phyloP scores from a whole-genome alignment of 2,113 vertebrate genomes.

The Chlamydotis undulata region DNA sequence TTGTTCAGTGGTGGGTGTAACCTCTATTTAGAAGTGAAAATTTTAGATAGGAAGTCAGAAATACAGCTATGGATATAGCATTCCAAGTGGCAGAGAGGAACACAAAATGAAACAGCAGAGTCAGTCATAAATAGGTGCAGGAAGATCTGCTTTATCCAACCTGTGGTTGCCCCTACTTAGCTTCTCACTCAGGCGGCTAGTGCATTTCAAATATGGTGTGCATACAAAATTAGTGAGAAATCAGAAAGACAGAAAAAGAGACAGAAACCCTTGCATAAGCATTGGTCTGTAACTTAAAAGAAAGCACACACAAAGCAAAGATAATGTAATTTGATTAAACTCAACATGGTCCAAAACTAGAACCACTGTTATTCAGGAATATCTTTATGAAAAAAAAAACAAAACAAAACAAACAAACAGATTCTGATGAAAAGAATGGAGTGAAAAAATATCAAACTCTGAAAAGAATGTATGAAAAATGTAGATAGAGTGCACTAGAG shows the following conservation, averaged over 20 bases:
- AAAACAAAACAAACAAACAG: too few species aligned
- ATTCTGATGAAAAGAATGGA: neutral
- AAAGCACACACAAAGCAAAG: neutral
- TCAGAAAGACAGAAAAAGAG: neutral
- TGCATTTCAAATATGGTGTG: neutral
- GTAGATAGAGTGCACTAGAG: neutral
- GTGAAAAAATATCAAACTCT: neutral
- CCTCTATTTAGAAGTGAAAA: neutral
- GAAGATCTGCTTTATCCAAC: neutral
- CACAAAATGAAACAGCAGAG: neutral
- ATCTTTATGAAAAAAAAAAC: neutral
- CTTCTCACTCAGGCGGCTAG: neutral
- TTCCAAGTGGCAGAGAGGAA: neutral
- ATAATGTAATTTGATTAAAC: neutral
- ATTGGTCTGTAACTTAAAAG: neutral
- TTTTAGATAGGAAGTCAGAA: neutral
- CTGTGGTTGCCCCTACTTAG: neutral
- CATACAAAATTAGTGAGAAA: neutral
- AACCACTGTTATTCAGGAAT: neutral
- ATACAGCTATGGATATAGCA: neutral
- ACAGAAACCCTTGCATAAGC: neutral
- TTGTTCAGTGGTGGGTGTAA: neutral
- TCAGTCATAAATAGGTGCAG: neutral
- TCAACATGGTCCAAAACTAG: neutral
- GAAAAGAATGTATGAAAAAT: neutral